Evolutionary conservation across 2,113 vertebrate species (phyloP), one percentile per base, ranked within the genome.

Genomic region (Suncus etruscus): DNA sequence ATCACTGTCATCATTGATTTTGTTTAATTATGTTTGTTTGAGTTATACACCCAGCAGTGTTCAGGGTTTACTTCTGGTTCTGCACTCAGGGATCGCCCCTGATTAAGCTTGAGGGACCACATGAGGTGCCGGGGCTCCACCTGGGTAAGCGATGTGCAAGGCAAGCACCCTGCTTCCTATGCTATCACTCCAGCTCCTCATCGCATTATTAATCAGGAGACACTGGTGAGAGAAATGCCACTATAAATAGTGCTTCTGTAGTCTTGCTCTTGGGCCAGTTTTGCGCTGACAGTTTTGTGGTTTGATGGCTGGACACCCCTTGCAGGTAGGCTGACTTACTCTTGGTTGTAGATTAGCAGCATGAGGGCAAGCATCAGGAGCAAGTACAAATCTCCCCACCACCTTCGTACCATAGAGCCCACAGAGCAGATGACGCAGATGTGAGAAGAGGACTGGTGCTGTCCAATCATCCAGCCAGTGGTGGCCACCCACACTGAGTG

Each of bases 201-300:
- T 54, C 54, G 1, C 22, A 32, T 47, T 51, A 58, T 32, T 86
- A 63, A 66, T 81, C 51, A 83, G 48, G 24, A 83, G 73, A 89
- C 16, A 32, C 22, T 29, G 61, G 7, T n/a, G 77, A 65, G 18
- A 80, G 50, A 81, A 74, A 90, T 11, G 32, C 11, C 54, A 20
- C 58, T 79, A 25, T 80, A 39, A 31, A 58, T 85, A 51, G 45
- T 63, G 77, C n/a, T 48, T 94, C n/a, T 39, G 74, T 48, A 24
- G 20, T 16, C 39, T 74, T 76, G 29, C 11, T 69, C 54, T 95
- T 70, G 74, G 24, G 39, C 22, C 54, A 4, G 11, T 31, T 61
- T 61, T 32, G 7, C n/a, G 68, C 31, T 4, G 29, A 69, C 45
- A 75, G 29, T 86, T 66, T 32, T 72, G 48, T 66, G 80, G 12